Conservation (phyloP, 2,113 vertebrate species). For the Oreotrochilus melanogaster region DNA sequence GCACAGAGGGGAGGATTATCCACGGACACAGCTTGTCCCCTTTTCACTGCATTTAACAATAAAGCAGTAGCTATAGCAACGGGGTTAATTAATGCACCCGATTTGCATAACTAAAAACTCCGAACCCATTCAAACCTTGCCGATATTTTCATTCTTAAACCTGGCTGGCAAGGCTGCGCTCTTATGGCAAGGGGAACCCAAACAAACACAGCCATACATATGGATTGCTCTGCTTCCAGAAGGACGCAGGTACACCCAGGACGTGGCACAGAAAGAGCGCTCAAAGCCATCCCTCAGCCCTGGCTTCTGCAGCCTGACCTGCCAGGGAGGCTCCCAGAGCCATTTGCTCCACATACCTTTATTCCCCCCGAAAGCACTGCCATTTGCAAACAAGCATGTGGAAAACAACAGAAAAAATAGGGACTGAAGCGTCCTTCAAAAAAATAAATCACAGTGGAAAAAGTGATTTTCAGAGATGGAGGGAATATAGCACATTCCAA, state of each 20-base stretch:
- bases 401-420: not conserved
- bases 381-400: not conserved
- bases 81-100: conserved; percentile 61
- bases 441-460: not conserved
- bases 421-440: not conserved
- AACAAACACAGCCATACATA: not conserved
- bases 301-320: not conserved
- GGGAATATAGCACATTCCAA: conserved; percentile 4
- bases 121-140: conserved; percentile 14
- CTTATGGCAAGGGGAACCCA: not conserved
- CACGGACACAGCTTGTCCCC: conserved; percentile 11
- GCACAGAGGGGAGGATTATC: conserved; percentile 13
- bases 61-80: conserved; percentile 63
- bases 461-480: not conserved
- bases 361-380: not conserved
- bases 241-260: not conserved
- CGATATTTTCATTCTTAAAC: conserved; percentile 19
- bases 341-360: not conserved
- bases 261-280: accelerated
- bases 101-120: conserved; percentile 62
- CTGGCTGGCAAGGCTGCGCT: not conserved
- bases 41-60: conserved; percentile 37
- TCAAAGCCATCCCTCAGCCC: not conserved
- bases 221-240: accelerated
- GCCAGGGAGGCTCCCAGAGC: not conserved